Evolutionary conservation across 2,113 vertebrate genomes (phyloP).

Genomic region (Aramus guarauna): DNA sequence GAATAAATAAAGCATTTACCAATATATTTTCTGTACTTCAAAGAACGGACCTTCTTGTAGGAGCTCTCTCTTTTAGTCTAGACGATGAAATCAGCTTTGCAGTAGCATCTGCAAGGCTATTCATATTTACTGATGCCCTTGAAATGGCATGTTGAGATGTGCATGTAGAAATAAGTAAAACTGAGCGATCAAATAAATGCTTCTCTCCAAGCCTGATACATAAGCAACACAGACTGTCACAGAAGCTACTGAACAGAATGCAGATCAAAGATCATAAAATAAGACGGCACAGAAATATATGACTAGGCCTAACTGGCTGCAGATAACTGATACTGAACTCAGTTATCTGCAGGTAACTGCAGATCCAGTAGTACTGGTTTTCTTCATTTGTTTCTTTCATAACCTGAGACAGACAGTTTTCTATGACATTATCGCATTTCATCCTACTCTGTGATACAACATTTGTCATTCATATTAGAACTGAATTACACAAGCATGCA

Average conservation of each 20-base stretch:
- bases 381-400: not conserved
- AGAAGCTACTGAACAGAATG: not conserved
- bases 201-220: not conserved
- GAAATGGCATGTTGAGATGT: not conserved
- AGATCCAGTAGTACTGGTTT: rapidly evolving
- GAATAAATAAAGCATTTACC: not conserved
- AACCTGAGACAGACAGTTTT: not conserved
- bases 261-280: not conserved
- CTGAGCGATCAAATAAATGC: not conserved
- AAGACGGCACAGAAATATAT: not conserved
- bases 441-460: not conserved
- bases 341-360: not conserved
- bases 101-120: not conserved
- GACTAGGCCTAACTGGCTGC: not conserved
- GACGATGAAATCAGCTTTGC: not conserved
- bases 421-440: not conserved
- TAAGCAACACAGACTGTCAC: not conserved
- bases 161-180: not conserved
- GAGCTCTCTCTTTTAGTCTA: not conserved
- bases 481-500: not conserved
- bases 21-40: not conserved
- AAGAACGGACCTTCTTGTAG: not conserved
- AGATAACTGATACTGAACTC: not conserved
- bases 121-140: constrained; percentile 25
- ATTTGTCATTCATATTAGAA: not conserved